A percentile compares a stretch with the other conserved stretches of the same genome.
Conservation (phyloP, 2,113 vertebrate genomes). For the Crotalus helleri region DNA sequence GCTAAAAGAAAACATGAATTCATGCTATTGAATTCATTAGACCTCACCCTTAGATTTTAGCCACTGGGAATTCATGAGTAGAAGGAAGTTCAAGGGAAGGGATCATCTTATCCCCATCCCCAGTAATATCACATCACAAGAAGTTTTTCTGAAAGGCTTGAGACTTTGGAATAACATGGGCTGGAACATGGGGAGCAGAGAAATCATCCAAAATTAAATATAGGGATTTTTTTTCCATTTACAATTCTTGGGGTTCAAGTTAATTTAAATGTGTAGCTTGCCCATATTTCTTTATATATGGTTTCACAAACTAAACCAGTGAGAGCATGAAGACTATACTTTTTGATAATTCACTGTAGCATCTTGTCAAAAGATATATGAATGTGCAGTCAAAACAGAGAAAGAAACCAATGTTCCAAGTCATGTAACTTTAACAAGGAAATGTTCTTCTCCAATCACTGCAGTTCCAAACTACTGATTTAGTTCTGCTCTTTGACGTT, state of each 20-base stretch:
- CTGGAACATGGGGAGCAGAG: not conserved
- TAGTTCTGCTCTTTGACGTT: not conserved
- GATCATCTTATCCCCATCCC: not conserved
- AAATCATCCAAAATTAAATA: not conserved
- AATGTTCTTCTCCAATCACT: not conserved
- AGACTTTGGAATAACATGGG: not conserved
- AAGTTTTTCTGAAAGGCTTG: not conserved
- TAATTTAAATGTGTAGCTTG: not conserved
- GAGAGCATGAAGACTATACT: not conserved
- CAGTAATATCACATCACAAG: not conserved
- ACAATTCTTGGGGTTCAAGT: not conserved
- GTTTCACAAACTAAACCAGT: not conserved
- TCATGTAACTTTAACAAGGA: not conserved
- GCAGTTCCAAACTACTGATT: not conserved
- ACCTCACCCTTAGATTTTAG: not conserved
- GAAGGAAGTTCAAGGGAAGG: not conserved
- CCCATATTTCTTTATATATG: not conserved
- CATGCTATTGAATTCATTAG: not conserved
- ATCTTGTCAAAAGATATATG: not conserved
- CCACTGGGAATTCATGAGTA: not conserved
- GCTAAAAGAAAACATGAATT: not conserved
- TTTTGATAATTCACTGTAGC: not conserved
- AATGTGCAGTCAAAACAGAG: not conserved
- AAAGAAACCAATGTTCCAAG: not conserved
- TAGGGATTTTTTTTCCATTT: too few species aligned